These are phyloP conservation scores for Notarius quadriscutis DNA, from an alignment of 2,113 vertebrate genomes.

Conservation along the genomic window DNA sequence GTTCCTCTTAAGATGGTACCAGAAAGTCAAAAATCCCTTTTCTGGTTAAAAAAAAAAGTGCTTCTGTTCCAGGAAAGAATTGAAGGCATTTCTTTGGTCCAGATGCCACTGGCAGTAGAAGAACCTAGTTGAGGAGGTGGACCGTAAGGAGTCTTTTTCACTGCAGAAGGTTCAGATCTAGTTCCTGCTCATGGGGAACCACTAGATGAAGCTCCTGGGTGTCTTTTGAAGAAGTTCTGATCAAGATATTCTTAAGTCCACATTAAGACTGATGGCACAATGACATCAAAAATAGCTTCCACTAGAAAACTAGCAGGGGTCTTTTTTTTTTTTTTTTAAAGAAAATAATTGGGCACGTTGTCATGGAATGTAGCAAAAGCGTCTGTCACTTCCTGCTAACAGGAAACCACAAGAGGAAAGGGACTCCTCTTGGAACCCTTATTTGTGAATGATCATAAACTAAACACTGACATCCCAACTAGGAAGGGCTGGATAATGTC, in stretches of 20 bases:
- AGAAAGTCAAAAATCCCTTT: not conserved
- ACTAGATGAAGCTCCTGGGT: not conserved
- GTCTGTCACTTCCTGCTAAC: not conserved
- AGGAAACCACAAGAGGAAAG: not conserved
- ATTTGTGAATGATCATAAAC: not conserved
- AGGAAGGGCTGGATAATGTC: not conserved
- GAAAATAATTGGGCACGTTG: not conserved
- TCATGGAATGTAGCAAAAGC: not conserved
- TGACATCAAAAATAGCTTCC: not conserved
- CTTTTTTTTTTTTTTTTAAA: not conserved
- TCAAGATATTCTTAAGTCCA: not conserved
- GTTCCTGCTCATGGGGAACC: not conserved
- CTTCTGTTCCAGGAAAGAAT: not conserved
- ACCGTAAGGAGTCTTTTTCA: not conserved
- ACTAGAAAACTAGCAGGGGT: not conserved
- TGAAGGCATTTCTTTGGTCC: not conserved
- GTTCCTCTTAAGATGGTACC: not conserved
- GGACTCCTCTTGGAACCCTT: not conserved
- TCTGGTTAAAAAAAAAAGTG: not conserved
- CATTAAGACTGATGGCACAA: not conserved
- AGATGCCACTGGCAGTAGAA: not conserved
- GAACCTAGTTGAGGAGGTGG: not conserved
- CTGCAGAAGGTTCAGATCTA: not conserved
- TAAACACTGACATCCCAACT: not conserved
- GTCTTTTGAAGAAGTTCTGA: not conserved